Evolutionary conservation across 2,797 vertebrate species (phyloP).

Genomic region (Sorex maritimensis): DNA sequence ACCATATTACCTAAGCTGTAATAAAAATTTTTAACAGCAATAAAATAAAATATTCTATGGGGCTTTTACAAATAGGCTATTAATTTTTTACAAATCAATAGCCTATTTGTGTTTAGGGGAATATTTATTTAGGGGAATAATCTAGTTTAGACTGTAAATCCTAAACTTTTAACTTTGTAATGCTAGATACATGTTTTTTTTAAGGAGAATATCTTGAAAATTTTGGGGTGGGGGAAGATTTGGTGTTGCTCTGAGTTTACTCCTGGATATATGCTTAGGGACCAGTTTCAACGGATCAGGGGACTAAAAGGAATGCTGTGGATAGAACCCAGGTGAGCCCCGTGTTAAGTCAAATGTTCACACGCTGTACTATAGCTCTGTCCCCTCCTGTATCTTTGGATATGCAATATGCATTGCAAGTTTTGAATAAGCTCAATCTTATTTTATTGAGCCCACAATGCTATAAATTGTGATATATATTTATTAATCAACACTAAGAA

Average conservation of each 20-base stretch:
- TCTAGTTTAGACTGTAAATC: not conserved
- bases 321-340: too few species aligned
- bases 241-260: too few species aligned
- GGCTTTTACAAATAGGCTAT: not conserved
- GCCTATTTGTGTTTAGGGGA: not conserved
- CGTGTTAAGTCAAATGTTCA: too few species aligned
- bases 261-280: too few species aligned
- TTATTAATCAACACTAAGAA: not conserved
- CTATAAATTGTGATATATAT: constrained; percentile 16
- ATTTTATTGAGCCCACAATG: constrained; percentile 38
- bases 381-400: constrained; percentile 29
- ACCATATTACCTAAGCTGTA: too few species aligned
- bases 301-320: too few species aligned
- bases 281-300: too few species aligned
- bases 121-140: constrained; percentile 45
- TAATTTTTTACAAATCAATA: not conserved
- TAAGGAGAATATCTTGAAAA: too few species aligned
- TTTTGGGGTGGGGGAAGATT: not conserved
- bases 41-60: not conserved
- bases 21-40: too few species aligned
- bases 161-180: constrained; percentile 49
- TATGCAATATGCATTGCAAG: not conserved
- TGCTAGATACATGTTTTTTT: constrained; percentile 2
- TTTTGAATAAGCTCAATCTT: not conserved
- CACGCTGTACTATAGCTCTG: too few species aligned